Percentiles rank a stretch among this genome's conserved stretches.
These are phyloP conservation scores for Ictalurus punctatus DNA, from an alignment of 2,113 vertebrate genomes.

Conservation along the genomic window DNA sequence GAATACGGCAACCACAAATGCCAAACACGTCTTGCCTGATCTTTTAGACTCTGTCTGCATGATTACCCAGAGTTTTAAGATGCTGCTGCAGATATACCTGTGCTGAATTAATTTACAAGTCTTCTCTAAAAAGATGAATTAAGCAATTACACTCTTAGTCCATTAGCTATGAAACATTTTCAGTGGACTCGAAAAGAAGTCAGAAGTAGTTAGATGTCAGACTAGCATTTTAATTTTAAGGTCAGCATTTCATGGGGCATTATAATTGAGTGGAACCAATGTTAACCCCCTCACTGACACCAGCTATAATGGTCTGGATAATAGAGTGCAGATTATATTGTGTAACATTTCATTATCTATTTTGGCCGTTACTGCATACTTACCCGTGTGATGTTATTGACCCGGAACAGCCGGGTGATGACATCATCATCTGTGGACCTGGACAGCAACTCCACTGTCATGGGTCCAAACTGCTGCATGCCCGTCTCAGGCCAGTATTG, in stretches of 20 bases:
- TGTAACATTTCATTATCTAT: no score
- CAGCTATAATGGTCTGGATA: background rate
- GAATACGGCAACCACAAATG: background rate
- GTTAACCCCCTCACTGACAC: background rate
- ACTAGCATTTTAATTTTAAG: constrained; percentile 11
- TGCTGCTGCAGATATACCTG: constrained; percentile 27
- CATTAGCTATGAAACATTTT: constrained; percentile 35
- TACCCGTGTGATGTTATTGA: constrained; percentile 92
- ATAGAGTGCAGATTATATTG: constrained; percentile 4
- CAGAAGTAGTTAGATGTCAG: constrained; percentile 11
- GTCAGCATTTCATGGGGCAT: constrained; percentile 27
- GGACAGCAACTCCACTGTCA: constrained; percentile 91
- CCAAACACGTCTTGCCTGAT: background rate
- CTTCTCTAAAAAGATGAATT: constrained; percentile 35
- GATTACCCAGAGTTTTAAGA: constrained; percentile 20
- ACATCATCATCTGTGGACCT: constrained; percentile 85
- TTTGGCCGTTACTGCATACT: constrained; percentile 44
- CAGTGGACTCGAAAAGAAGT: constrained; percentile 23
- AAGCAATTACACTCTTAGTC: constrained; percentile 43
- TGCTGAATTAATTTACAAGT: constrained; percentile 15
- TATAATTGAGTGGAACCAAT: constrained; percentile 34
- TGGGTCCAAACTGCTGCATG: constrained; percentile 89
- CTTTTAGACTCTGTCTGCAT: constrained; percentile 11
- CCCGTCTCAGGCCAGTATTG: constrained; percentile 96
- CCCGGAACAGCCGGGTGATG: constrained; percentile 88